Conservation (phyloP, 2,113 vertebrate genomes). For the Sylvilagus bachmani region DNA sequence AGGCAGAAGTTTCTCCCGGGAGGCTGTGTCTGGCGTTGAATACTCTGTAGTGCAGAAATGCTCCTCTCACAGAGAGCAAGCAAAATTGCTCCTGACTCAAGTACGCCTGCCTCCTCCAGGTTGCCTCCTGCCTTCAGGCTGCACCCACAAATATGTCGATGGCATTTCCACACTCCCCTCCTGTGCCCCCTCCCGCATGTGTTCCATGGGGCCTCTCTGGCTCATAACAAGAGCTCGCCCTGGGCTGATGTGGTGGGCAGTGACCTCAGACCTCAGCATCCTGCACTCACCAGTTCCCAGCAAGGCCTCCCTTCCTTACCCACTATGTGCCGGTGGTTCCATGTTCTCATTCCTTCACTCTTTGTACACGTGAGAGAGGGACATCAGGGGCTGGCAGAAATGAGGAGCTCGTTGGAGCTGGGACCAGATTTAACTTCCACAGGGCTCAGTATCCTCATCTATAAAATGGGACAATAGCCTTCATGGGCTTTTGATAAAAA, state of each 20-base stretch:
- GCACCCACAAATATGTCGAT: not conserved
- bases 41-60: not conserved
- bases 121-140: not conserved
- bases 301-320: not conserved
- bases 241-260: not conserved
- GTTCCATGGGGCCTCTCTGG: not conserved
- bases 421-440: not conserved
- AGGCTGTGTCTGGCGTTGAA: not conserved
- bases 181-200: rapidly evolving
- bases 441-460: not conserved
- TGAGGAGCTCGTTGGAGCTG: not conserved
- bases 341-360: slow-evolving; percentile 22
- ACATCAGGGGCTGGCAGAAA: not conserved
- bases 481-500: not conserved
- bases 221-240: not conserved
- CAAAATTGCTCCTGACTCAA: not conserved
- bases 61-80: not conserved
- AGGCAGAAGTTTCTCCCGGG: slow-evolving; percentile 7
- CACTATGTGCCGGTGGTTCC: not conserved
- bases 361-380: not conserved
- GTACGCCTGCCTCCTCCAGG: not conserved
- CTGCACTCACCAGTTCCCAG: not conserved
- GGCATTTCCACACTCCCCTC: not conserved
- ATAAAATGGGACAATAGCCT: not conserved
- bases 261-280: not conserved